Conservation (phyloP, 30 jellyfish, hydroid and myxozoan genomes). For the Rhopilema esculentum region DNA sequence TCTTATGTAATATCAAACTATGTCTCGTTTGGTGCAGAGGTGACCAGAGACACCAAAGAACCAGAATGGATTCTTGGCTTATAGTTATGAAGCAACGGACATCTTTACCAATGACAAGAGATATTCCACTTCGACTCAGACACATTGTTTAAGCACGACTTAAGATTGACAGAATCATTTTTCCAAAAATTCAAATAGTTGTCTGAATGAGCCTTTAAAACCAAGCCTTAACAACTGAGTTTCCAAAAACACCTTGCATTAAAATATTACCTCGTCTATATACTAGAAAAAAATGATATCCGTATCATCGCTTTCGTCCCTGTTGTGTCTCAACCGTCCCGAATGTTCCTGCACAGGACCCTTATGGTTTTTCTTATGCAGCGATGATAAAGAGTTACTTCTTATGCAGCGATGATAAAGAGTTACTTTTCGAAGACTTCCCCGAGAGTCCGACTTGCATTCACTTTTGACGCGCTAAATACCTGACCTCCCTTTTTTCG, state of each 20-base stretch:
- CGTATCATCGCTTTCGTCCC: slow-evolving; percentile 23
- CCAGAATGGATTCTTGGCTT: too few relatives aligned
- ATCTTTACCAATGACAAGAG: too few relatives aligned
- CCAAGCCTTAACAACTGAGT: neutral
- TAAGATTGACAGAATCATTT: slow-evolving; percentile 2
- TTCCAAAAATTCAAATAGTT: neutral
- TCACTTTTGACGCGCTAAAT: slow-evolving; percentile 34
- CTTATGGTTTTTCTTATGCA: slow-evolving; percentile 45
- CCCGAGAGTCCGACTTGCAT: slow-evolving; percentile 13
- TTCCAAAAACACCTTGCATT: neutral
- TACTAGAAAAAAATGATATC: slow-evolving; percentile 71
- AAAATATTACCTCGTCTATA: neutral
- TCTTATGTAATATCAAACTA: too few relatives aligned
- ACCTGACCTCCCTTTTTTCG: too few relatives aligned
- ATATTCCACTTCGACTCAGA: neutral
- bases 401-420: too few relatives aligned
- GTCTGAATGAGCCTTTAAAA: neutral
- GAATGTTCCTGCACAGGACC: slow-evolving; percentile 27
- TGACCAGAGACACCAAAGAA: too few relatives aligned
- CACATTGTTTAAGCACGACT: neutral
- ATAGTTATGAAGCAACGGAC: too few relatives aligned
- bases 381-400: slow-evolving; percentile 48
- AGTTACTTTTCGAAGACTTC: slow-evolving; percentile 26
- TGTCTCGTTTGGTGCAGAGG: too few relatives aligned
- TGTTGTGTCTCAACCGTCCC: slow-evolving; percentile 19